phyloP scores from a whole-genome alignment of 2,888 invertebrate species.

The Pristionchus arcanus region DNA sequence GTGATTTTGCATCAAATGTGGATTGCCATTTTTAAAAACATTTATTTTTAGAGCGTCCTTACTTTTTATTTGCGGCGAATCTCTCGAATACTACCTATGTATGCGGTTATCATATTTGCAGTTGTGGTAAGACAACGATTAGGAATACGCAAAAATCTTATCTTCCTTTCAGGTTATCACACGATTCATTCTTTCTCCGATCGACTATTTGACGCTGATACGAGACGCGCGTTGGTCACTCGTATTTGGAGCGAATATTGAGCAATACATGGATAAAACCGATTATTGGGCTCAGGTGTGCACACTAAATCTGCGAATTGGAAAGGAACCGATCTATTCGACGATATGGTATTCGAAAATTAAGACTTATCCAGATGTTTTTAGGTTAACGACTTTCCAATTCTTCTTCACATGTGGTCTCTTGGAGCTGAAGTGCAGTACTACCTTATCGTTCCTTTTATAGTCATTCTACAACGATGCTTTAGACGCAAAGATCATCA shows the following conservation, averaged over 20 bases:
- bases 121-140: background rate
- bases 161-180: background rate
- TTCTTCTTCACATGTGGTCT: constrained; percentile 37
- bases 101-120: background rate
- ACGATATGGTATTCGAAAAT: too few species aligned
- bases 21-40: background rate
- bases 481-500: background rate
- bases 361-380: too few species aligned
- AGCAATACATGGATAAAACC: background rate
- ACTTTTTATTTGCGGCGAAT: background rate
- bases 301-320: too few species aligned
- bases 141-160: too few species aligned
- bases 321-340: too few species aligned
- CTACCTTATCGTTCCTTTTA: background rate
- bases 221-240: constrained; percentile 1
- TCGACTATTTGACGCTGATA: background rate
- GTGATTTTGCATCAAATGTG: background rate
- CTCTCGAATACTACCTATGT: background rate
- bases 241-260: background rate
- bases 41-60: background rate
- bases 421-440: constrained; percentile 23
- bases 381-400: background rate
- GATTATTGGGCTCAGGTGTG: constrained; percentile 22
- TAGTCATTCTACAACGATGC: background rate
- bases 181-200: background rate